phyloP scores from a whole-genome alignment of 2,888 invertebrate genomes.

The Hydrotaea cyrtoneurina region DNA sequence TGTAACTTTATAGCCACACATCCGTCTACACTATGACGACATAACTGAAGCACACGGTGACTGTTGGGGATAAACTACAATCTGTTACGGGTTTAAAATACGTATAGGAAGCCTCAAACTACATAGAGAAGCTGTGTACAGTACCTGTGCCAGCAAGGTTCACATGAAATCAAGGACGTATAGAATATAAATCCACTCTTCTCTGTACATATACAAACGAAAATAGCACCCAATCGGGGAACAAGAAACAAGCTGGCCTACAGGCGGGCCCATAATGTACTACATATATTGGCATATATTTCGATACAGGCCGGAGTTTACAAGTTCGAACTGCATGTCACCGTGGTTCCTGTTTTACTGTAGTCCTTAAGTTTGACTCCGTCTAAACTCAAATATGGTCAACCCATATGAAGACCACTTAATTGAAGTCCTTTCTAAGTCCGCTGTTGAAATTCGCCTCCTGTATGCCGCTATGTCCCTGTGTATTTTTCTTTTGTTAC shows the following conservation, averaged over 20 bases:
- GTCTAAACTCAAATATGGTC: no score
- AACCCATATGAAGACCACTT: no score
- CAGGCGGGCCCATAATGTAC: no score
- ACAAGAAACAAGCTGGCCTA: no score
- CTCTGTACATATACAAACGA: no score
- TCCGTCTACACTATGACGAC: neutral
- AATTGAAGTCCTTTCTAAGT: neutral
- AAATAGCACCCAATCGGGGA: no score
- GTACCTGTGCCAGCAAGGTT: neutral
- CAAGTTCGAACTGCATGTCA: no score
- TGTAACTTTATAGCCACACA: neutral
- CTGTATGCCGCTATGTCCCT: neutral
- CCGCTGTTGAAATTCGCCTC: neutral
- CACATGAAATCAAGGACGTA: neutral
- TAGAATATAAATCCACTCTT: neutral
- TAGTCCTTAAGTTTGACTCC: no score
- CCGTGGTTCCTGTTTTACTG: no score
- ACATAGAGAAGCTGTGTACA: neutral
- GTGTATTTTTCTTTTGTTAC: neutral
- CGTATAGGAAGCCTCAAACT: neutral
- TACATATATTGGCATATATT: no score
- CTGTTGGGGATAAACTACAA: neutral
- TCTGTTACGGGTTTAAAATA: neutral
- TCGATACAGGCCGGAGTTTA: no score
- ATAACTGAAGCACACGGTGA: neutral